phyloP scores from a whole-genome alignment of 2,113 vertebrate species.

The Datnioides undecimradiatus region DNA sequence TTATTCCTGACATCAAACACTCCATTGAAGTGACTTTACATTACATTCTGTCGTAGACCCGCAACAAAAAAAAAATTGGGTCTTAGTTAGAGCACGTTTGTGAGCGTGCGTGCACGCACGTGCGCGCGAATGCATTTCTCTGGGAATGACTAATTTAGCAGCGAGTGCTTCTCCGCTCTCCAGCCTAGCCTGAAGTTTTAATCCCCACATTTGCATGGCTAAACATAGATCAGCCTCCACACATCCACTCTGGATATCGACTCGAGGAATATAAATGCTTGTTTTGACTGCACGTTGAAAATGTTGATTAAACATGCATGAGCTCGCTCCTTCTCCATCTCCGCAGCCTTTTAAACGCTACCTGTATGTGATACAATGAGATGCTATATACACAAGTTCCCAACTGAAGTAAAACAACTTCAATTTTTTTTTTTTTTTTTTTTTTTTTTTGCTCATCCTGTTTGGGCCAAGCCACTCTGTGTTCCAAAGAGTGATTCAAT shows the following conservation, averaged over 20 bases:
- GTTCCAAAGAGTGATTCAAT: conserved; percentile 68
- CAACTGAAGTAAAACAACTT: conserved; percentile 23
- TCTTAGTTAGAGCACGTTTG: conserved; percentile 37
- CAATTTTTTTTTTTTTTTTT: conserved; percentile 3
- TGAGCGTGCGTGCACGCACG: conserved; percentile 17
- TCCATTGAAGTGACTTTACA: conserved; percentile 55
- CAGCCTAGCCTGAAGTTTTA: conserved; percentile 76
- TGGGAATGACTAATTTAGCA: conserved; percentile 73
- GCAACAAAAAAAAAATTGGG: conserved; percentile 17
- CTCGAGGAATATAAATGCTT: conserved; percentile 74
- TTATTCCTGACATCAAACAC: conserved; percentile 57
- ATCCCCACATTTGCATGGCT: conserved; percentile 81
- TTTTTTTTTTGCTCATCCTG: conserved; percentile 5
- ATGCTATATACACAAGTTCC: conserved; percentile 23
- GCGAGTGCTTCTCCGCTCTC: conserved; percentile 49
- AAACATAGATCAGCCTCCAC: conserved; percentile 78
- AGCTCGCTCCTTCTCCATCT: conserved; percentile 43
- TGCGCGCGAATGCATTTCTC: conserved; percentile 55
- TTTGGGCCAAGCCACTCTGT: conserved; percentile 23
- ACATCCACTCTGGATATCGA: conserved; percentile 65
- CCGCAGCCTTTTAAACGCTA: conserved; percentile 12
- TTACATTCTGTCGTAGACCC: conserved; percentile 38
- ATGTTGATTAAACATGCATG: conserved; percentile 71
- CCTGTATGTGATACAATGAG: conserved; percentile 40
- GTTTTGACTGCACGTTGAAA: conserved; percentile 71